Evolutionary conservation across 2,797 vertebrate species (phyloP).

Genomic region (Cottoperca gobio): DNA sequence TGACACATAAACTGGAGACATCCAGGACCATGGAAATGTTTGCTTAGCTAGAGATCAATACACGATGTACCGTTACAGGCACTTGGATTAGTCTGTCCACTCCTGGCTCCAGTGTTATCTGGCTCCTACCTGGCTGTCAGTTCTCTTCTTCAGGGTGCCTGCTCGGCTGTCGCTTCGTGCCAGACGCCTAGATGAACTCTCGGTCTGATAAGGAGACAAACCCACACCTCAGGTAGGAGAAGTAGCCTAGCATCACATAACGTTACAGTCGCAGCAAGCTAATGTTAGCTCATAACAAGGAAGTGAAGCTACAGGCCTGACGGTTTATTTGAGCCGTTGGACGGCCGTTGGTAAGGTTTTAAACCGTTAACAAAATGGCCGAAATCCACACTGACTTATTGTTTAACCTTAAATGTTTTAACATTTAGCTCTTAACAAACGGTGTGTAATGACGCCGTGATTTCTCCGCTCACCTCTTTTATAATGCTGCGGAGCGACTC

Average conservation of each 20-base stretch:
- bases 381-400: no score
- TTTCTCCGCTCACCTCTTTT: constrained; percentile 78
- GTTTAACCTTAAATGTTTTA: neutral
- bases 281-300: neutral
- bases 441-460: constrained; percentile 4
- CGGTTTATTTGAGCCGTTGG: neutral
- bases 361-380: neutral
- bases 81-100: neutral
- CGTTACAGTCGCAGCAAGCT: constrained; percentile 11
- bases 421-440: neutral
- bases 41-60: neutral
- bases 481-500: constrained; percentile 85
- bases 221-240: neutral
- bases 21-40: neutral
- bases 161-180: constrained; percentile 82
- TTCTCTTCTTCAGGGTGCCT: constrained; percentile 75
- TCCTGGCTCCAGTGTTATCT: neutral
- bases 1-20: neutral
- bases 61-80: neutral
- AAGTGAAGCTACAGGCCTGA: constrained; percentile 26
- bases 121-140: constrained; percentile 78
- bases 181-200: constrained; percentile 79
- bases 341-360: neutral
- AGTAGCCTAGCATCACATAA: neutral
- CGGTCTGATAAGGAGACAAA: constrained; percentile 66